These are phyloP conservation scores for Euclidia mi DNA, from an alignment of 2,888 invertebrate species.

Conservation along the genomic window DNA sequence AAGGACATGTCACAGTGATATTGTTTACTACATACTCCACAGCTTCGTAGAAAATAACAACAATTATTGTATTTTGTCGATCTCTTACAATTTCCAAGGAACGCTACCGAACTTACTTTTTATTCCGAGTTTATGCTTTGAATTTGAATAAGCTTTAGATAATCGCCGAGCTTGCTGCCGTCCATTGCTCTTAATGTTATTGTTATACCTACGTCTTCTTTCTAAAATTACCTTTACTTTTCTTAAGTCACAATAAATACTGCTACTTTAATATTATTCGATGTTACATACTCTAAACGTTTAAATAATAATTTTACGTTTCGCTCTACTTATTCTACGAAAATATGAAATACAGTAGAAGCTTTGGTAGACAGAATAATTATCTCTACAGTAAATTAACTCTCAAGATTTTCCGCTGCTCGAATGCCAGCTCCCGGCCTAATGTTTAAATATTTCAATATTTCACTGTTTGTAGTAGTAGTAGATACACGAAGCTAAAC, in stretches of 20 bases:
- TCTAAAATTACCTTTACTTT: constrained; percentile 49
- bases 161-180: constrained; percentile 81
- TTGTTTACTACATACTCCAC: constrained; percentile 33
- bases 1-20: constrained; percentile 20
- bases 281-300: constrained; percentile 27
- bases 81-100: constrained; percentile 31
- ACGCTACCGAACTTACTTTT: constrained; percentile 29
- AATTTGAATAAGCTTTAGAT: constrained; percentile 56
- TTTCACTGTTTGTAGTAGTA: constrained; percentile 49
- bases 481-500: constrained; percentile 33
- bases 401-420: constrained; percentile 16
- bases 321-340: constrained; percentile 26
- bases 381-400: constrained; percentile 21
- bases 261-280: constrained; percentile 40
- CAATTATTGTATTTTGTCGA: constrained; percentile 17
- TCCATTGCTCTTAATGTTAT: constrained; percentile 73
- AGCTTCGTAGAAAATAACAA: constrained; percentile 31
- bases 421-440: constrained; percentile 38
- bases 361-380: constrained; percentile 35
- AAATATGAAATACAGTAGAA: constrained; percentile 22
- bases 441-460: constrained; percentile 39
- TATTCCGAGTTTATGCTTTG: constrained; percentile 38
- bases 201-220: constrained; percentile 52
- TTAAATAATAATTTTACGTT: constrained; percentile 28
- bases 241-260: constrained; percentile 37